Percentiles rank a stretch among this genome's conserved stretches.
These are phyloP conservation scores for Cyclophora punctaria DNA, from an alignment of 2,888 invertebrate genomes.

Conservation along the genomic window DNA sequence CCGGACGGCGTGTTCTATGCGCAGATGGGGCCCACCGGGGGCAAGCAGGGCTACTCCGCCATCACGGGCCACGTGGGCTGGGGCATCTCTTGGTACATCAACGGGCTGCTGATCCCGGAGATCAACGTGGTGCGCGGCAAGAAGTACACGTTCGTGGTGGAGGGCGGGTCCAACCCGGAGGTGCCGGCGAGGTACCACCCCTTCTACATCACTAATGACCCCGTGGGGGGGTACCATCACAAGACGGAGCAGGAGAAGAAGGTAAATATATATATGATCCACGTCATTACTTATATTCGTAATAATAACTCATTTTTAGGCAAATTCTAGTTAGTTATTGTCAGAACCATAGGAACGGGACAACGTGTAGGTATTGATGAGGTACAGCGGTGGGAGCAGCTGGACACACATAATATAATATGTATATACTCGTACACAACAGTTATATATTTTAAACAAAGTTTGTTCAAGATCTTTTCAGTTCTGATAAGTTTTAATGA, in stretches of 20 bases:
- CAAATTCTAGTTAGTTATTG: too few relatives aligned
- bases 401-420: too few relatives aligned
- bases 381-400: too few relatives aligned
- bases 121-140: slow-evolving; percentile 90
- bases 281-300: not conserved
- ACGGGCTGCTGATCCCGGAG: slow-evolving; percentile 93
- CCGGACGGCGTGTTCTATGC: slow-evolving; percentile 94
- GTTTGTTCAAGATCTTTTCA: too few relatives aligned
- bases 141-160: slow-evolving; percentile 90
- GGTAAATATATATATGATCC: slow-evolving; percentile 56
- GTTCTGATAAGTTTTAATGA: too few relatives aligned
- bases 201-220: slow-evolving; percentile 94
- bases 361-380: too few relatives aligned
- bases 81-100: slow-evolving; percentile 96
- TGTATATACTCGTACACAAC: too few relatives aligned
- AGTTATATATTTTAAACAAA: too few relatives aligned
- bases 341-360: too few relatives aligned
- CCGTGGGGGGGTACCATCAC: slow-evolving; percentile 91
- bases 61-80: slow-evolving; percentile 95
- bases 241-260: slow-evolving; percentile 87
- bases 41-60: slow-evolving; percentile 90
- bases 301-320: not conserved
- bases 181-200: slow-evolving; percentile 91
- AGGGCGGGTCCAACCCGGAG: slow-evolving; percentile 87
- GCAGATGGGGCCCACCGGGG: slow-evolving; percentile 95